Conservation (phyloP, 2,797 vertebrate genomes). For the Myiotriccus ornatus region DNA sequence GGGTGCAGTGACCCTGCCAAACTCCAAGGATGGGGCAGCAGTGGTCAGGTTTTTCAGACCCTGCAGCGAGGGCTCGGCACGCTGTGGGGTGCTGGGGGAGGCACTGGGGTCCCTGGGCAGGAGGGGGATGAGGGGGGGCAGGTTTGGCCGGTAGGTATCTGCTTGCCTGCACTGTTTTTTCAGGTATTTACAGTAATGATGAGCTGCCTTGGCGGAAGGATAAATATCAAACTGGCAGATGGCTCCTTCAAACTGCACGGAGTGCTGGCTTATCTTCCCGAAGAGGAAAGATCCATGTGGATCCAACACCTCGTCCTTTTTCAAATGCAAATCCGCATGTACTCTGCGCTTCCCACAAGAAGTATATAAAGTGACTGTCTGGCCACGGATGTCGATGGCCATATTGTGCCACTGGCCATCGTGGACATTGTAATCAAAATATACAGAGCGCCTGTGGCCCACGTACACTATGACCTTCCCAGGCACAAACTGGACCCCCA, state of each 20-base stretch:
- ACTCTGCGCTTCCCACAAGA: conserved; percentile 86
- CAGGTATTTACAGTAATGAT: conserved; percentile 96
- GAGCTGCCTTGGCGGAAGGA: conserved; percentile 91
- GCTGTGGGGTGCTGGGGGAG: background rate
- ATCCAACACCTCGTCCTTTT: conserved; percentile 84
- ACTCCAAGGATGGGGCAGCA: background rate
- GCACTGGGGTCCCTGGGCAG: conserved; percentile 76
- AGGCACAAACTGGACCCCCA: conserved; percentile 89
- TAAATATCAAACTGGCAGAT: conserved; percentile 97
- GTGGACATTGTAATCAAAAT: conserved; percentile 90
- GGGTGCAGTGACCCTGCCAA: conserved; percentile 12
- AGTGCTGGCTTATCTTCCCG: conserved; percentile 89
- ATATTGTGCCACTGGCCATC: conserved; percentile 93
- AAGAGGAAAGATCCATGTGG: conserved; percentile 90
- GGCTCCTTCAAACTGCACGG: conserved; percentile 93
- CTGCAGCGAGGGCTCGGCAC: conserved; percentile 49
- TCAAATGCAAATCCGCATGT: conserved; percentile 82
- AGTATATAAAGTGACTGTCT: conserved; percentile 86
- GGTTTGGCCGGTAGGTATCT: conserved; percentile 83
- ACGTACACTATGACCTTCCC: conserved; percentile 85
- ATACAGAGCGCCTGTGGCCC: conserved; percentile 86
- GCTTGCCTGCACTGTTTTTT: conserved; percentile 94
- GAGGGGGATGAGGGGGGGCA: conserved; percentile 81
- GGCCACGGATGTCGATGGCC: conserved; percentile 85
- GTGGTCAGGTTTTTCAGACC: conserved; percentile 75